Percentiles rank a stretch among this genome's conserved stretches.
Conservation (phyloP, 2,113 vertebrate genomes). For the Gambusia affinis region DNA sequence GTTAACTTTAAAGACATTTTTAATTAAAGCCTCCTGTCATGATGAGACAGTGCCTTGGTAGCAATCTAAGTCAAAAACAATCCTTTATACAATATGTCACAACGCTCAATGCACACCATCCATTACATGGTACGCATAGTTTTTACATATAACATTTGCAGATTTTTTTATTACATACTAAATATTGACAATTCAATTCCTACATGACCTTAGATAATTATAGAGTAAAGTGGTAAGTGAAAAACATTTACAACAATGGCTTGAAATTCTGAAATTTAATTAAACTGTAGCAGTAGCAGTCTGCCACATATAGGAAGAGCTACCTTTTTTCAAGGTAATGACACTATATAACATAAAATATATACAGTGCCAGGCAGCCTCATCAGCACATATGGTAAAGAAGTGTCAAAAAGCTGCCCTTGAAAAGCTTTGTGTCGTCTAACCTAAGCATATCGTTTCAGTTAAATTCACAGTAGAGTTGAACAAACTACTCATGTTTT, state of each 20-base stretch:
- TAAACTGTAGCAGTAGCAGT: conserved; percentile 11
- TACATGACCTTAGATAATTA: conserved; percentile 1
- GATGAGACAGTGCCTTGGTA: conserved; percentile 60
- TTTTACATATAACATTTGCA: conserved; percentile 1
- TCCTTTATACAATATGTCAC: conserved; percentile 15
- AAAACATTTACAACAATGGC: conserved; percentile 13
- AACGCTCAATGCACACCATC: background rate
- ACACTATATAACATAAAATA: background rate
- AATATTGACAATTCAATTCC: background rate
- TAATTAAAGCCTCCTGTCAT: conserved; percentile 69
- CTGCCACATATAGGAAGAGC: background rate
- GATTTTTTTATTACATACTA: conserved; percentile 6
- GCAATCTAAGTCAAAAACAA: conserved; percentile 68
- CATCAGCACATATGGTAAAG: background rate
- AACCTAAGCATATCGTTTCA: background rate
- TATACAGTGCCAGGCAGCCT: background rate
- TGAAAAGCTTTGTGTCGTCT: background rate
- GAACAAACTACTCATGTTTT: too few species aligned
- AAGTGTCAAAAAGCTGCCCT: background rate
- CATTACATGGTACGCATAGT: background rate
- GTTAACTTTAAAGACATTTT: conserved; percentile 75
- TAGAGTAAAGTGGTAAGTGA: conserved; percentile 5
- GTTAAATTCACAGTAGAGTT: too few species aligned
- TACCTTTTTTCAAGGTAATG: background rate
- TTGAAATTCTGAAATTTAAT: conserved; percentile 16